Percentiles rank a stretch among this genome's conserved stretches.
phyloP scores from a whole-genome alignment of 2,888 invertebrate genomes.

The Agrotis clavis region DNA sequence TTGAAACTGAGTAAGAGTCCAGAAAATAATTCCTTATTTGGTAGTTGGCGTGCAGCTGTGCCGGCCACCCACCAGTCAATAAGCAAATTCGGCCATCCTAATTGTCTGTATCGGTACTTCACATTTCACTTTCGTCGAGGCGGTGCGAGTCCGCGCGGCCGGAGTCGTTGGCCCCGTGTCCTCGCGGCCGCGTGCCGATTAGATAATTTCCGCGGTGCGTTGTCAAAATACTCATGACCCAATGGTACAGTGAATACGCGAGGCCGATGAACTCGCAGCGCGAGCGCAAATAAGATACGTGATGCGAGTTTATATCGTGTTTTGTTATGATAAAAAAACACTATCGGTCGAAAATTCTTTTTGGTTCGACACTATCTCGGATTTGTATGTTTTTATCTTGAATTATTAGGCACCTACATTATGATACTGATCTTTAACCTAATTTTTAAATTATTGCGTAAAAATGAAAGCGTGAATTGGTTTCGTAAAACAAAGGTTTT shows the following conservation, averaged over 20 bases:
- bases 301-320: conserved; percentile 70
- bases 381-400: conserved; percentile 47
- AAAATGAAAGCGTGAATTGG: conserved; percentile 20
- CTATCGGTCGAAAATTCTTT: conserved; percentile 79
- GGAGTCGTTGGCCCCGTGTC: conserved; percentile 86
- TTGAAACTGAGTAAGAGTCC: conserved; percentile 36
- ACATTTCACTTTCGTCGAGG: conserved; percentile 89
- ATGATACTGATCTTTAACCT: conserved; percentile 64
- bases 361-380: conserved; percentile 68
- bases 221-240: conserved; percentile 91
- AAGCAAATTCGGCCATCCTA: conserved; percentile 80
- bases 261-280: conserved; percentile 82
- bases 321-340: conserved; percentile 71
- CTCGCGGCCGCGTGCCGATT: conserved; percentile 90
- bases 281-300: conserved; percentile 79
- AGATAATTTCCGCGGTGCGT: conserved; percentile 90
- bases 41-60: conserved; percentile 58
- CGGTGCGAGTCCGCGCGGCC: conserved; percentile 77
- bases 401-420: conserved; percentile 33
- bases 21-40: conserved; percentile 53
- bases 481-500: conserved; percentile 34
- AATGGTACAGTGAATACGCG: conserved; percentile 89
- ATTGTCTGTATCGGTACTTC: conserved; percentile 77
- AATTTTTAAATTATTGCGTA: conserved; percentile 52
- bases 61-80: conserved; percentile 71